Evolutionary conservation across 2,113 vertebrate genomes (phyloP).

Genomic region (Todiramphus chloris): DNA sequence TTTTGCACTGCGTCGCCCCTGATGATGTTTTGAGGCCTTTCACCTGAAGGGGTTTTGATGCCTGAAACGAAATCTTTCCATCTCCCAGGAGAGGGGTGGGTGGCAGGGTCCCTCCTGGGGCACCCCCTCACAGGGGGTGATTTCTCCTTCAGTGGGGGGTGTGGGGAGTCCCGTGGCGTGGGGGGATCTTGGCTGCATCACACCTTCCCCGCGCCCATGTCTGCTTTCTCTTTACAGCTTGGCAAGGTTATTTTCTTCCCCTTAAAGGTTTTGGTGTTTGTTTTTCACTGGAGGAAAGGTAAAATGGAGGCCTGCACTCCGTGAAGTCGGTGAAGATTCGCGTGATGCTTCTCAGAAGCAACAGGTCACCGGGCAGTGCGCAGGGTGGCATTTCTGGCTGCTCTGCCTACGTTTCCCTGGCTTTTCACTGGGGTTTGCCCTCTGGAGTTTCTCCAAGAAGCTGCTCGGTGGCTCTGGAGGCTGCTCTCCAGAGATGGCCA

Average conservation of each 20-base stretch:
- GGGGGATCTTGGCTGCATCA: too few relatives aligned
- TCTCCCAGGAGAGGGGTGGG: too few relatives aligned
- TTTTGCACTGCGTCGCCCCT: too few relatives aligned
- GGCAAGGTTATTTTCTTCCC: not conserved
- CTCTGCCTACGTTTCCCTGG: rapidly evolving
- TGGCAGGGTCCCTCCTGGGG: too few relatives aligned
- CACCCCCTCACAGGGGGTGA: too few relatives aligned
- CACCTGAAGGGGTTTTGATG: not conserved
- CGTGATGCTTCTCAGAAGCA: rapidly evolving
- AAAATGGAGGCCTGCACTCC: rapidly evolving
- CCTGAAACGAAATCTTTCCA: not conserved
- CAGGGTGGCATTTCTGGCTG: too few relatives aligned
- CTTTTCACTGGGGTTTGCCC: not conserved
- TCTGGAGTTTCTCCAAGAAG: rapidly evolving
- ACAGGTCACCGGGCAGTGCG: rapidly evolving
- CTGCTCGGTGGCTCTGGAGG: not conserved
- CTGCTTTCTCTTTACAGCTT: not conserved
- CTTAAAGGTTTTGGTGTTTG: not conserved
- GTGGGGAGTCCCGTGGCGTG: rapidly evolving
- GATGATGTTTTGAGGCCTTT: too few relatives aligned
- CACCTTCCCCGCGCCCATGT: rapidly evolving
- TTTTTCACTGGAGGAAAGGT: not conserved
- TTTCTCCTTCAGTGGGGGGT: too few relatives aligned
- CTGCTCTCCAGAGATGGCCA: not conserved
- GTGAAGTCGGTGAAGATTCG: rapidly evolving